Base-by-base conservation (phyloP, 2,113 vertebrate species). In the Taxidea taxus region DNA sequence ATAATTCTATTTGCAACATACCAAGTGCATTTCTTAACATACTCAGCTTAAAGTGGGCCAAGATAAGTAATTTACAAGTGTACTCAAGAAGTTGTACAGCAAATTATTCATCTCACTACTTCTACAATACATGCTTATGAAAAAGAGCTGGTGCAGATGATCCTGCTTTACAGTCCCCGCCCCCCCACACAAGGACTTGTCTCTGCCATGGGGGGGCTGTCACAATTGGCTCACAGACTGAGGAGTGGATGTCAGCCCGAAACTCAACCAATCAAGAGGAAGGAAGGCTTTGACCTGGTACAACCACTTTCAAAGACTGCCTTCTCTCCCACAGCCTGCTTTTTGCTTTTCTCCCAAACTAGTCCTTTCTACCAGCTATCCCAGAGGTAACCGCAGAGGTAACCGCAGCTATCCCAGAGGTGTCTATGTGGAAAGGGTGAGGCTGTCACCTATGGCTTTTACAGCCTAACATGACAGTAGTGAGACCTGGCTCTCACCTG, bases 1-100 rank as follows among this genome's bases (percentile, higher is more conserved):
- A 97, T 66, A 95, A 80, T 81, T 96, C 44, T 92, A 37, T 72
- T 88, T 47, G 90, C 54, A 91, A 95, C 42, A 87, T 8, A 97
- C 34, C 87, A 95, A 94, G 95, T 88, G 85, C 58, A 93, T 18
- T 20, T 95, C 85, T 95, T 90, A 85, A 96, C 21, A 37, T 18
- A 54, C 18, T 82, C n/a, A 60, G 56, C 74, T 87, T 80, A 96
- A 95, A 89, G 74, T n/a, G 39, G 96, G 72, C 66, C 97, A 81
- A 62, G 75, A 90, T 75, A 91, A 97, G 25, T 87, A 81, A 97
- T 77, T 78, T 87, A 74, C 29, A 94, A 81, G 92, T 6, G 74
- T 0, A 14, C 44, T 62, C 25, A 37, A 93, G 54, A 64, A 92
- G 80, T 44, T 62, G 42, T 44, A 20, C 0, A 72, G 58, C 7